Evolutionary conservation across 2,888 invertebrate species (phyloP).

Genomic region (Pammene fasciana): DNA sequence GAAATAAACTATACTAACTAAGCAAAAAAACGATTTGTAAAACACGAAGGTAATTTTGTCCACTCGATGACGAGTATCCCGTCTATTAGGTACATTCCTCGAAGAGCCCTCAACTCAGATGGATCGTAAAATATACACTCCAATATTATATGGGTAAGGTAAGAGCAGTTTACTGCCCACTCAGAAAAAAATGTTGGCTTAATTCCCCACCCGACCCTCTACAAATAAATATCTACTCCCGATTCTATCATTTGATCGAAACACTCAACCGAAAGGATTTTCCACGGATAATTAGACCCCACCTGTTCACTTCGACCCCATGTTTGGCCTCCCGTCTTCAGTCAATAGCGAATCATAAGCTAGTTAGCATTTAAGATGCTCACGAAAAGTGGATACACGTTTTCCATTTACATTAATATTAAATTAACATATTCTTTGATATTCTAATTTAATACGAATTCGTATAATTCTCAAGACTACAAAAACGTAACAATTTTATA

Average conservation of each 20-base stretch:
- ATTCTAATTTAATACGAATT: conserved; percentile 58
- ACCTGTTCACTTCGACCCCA: conserved; percentile 49
- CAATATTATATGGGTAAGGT: conserved; percentile 73
- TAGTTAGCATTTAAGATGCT: conserved; percentile 47
- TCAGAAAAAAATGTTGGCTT: conserved; percentile 81
- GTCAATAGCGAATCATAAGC: conserved; percentile 34
- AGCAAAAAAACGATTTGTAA: conserved; percentile 58
- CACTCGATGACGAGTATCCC: conserved; percentile 72
- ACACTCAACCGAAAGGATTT: conserved; percentile 63
- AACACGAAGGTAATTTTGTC: conserved; percentile 75
- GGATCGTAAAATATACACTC: conserved; percentile 81
- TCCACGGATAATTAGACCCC: conserved; percentile 69
- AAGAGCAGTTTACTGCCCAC: conserved; percentile 77
- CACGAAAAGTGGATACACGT: conserved; percentile 49
- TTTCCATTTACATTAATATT: conserved; percentile 57
- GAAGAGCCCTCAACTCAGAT: conserved; percentile 71
- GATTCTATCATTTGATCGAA: conserved; percentile 73
- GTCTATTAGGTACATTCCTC: conserved; percentile 52
- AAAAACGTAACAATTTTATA: conserved; percentile 40
- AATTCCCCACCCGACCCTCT: conserved; percentile 67
- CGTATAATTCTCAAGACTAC: conserved; percentile 48
- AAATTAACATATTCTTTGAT: conserved; percentile 63
- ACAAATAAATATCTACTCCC: conserved; percentile 70
- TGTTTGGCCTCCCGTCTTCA: conserved; percentile 20
- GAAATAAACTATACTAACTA: neutral